These are phyloP conservation scores for Pyrrhopygopsis socrates DNA, from an alignment of 2,888 invertebrate species.

Conservation along the genomic window DNA sequence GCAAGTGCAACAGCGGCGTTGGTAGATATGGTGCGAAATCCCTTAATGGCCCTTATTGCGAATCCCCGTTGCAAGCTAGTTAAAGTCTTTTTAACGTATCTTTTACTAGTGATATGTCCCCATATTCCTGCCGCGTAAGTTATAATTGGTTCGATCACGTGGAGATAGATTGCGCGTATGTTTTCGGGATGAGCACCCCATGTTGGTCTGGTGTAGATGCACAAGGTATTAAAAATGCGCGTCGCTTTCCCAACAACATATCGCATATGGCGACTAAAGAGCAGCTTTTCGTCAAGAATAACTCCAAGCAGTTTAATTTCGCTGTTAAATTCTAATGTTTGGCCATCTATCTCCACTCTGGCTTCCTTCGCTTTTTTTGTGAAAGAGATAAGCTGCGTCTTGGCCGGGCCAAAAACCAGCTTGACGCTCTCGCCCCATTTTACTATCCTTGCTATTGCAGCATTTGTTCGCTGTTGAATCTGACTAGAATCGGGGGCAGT, in stretches of 20 bases:
- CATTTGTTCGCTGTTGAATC: not conserved
- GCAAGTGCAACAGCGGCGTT: not conserved
- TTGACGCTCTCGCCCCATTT: not conserved
- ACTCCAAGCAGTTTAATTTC: constrained; percentile 2
- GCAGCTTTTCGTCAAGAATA: not conserved
- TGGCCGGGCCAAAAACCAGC: not conserved
- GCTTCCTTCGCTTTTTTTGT: not conserved
- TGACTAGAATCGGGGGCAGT: not conserved
- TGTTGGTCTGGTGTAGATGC: not conserved
- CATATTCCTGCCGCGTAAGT: not conserved
- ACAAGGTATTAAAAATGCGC: not conserved
- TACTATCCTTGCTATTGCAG: not conserved
- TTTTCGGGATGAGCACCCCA: constrained; percentile 5
- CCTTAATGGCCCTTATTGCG: constrained; percentile 36
- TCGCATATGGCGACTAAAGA: not conserved
- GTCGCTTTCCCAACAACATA: too few relatives aligned
- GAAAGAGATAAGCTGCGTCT: not conserved
- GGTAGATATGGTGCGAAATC: not conserved
- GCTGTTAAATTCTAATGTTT: not conserved
- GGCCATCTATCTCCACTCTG: not conserved
- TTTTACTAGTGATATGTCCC: not conserved
- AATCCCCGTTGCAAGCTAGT: not conserved
- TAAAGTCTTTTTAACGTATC: not conserved
- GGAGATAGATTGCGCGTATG: not conserved
- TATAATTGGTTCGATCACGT: not conserved